phyloP scores from a whole-genome alignment of 2,113 vertebrate species.

The Hystrix cristata region DNA sequence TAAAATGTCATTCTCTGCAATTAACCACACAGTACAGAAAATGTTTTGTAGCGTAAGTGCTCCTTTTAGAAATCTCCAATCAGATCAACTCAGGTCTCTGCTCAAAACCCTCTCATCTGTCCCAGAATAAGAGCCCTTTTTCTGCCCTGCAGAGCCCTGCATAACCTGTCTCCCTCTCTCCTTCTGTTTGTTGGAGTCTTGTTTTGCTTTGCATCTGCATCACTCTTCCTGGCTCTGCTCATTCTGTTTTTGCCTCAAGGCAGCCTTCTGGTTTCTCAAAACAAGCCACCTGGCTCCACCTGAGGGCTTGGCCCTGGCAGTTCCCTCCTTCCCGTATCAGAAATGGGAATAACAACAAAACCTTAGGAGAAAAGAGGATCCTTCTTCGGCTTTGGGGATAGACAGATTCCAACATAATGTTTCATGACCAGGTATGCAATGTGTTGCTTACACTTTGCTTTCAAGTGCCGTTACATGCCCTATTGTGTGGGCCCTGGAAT shows the following conservation, averaged over 20 bases:
- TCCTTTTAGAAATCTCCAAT: background rate
- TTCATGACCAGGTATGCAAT: background rate
- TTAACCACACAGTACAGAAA: background rate
- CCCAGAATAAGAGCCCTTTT: background rate
- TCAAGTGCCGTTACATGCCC: slow-evolving; percentile 51
- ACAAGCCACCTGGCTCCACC: background rate
- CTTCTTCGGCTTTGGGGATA: background rate
- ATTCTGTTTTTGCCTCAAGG: background rate
- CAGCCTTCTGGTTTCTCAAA: background rate
- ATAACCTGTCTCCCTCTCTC: no score
- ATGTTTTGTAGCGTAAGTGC: background rate
- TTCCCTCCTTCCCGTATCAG: background rate
- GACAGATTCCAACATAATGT: background rate
- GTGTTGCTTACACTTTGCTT: background rate
- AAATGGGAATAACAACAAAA: background rate
- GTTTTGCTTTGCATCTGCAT: background rate
- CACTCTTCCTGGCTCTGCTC: background rate
- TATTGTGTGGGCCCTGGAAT: slow-evolving; percentile 77
- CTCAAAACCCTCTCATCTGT: background rate
- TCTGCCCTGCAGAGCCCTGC: background rate
- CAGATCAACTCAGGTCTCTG: background rate
- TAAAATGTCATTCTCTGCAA: slow-evolving; percentile 65
- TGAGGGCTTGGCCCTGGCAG: background rate
- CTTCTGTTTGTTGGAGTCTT: no score
- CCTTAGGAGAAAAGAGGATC: background rate